Evolutionary conservation across 2,113 vertebrate species (phyloP).

Genomic region (Bubo scandiacus): DNA sequence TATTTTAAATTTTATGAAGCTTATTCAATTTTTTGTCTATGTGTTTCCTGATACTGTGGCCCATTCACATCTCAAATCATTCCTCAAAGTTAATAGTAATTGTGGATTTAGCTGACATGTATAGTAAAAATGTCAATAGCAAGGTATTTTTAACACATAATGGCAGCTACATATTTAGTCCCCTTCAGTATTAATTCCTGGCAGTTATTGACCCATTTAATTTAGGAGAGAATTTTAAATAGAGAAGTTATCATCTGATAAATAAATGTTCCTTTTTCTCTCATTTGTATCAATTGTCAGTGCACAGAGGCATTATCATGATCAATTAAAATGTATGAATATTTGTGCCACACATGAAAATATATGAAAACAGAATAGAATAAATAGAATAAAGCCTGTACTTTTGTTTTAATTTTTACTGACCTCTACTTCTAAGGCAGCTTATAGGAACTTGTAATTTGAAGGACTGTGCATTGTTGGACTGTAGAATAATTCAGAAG

Average conservation of each 20-base stretch:
- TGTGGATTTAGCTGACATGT: background rate
- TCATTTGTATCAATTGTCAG: slow-evolving; percentile 22
- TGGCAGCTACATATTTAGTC: background rate
- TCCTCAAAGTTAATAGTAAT: background rate
- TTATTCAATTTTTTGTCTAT: background rate
- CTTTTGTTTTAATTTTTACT: background rate
- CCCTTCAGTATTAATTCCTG: slow-evolving; percentile 12
- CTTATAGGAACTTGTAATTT: background rate
- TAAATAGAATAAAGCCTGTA: background rate
- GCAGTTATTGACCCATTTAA: slow-evolving; percentile 18
- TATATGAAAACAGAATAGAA: background rate
- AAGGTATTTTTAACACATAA: slow-evolving; percentile 22
- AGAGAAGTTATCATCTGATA: background rate
- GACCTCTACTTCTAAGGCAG: background rate
- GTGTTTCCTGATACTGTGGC: background rate
- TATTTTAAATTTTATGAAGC: background rate
- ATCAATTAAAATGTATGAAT: background rate
- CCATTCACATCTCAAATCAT: background rate
- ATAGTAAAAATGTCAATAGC: background rate
- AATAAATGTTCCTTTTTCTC: slow-evolving; percentile 22
- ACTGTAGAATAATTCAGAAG: background rate
- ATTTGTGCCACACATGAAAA: background rate
- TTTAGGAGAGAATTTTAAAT: slow-evolving; percentile 14
- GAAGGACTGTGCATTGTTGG: background rate
- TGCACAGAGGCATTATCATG: background rate